Conservation (phyloP, 2,113 vertebrate species). For the Chionodraco myersi region DNA sequence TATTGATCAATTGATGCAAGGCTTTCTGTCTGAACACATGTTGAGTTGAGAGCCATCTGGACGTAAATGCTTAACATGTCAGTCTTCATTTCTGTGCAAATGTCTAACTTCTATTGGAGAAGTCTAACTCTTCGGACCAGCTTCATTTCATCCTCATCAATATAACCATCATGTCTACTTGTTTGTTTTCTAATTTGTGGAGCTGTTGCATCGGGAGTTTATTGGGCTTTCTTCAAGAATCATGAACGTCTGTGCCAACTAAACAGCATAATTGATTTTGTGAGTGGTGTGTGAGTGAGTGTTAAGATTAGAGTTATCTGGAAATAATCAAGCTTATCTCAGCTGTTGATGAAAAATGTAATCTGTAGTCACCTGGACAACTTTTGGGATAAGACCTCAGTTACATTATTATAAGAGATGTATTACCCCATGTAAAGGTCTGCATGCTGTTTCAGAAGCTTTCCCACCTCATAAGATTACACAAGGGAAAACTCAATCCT, state of each 20-base stretch:
- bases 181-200: neutral
- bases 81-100: neutral
- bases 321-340: neutral
- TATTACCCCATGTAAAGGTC: neutral
- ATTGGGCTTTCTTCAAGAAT: neutral
- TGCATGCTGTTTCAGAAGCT: constrained; percentile 27
- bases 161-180: neutral
- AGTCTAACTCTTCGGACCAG: neutral
- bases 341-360: neutral
- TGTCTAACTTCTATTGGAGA: neutral
- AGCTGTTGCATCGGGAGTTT: neutral
- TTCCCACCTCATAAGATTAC: neutral
- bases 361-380: neutral
- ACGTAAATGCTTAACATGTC: neutral
- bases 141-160: neutral
- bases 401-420: neutral
- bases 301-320: neutral
- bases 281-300: neutral
- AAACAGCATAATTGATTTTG: neutral
- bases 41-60: neutral
- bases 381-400: neutral
- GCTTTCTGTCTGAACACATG: neutral
- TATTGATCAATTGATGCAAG: too few species aligned
- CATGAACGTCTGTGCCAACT: neutral
- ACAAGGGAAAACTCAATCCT: neutral